These are phyloP conservation scores for Formica exsecta DNA, from an alignment of 1,140 invertebrate species.

Conservation along the genomic window DNA sequence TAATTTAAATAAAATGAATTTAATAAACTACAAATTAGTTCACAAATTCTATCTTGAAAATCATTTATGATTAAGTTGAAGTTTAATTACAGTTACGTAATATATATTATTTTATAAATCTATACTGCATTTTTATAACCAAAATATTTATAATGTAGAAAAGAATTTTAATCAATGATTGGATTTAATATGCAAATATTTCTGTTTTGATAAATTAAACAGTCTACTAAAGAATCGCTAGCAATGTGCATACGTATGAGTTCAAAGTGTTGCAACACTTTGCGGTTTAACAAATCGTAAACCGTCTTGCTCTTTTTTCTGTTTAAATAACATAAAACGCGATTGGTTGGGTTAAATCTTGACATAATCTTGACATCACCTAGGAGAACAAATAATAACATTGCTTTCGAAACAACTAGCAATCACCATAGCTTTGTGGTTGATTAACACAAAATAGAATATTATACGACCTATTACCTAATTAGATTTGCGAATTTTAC, in stretches of 20 bases:
- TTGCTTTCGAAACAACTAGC: constrained; percentile 10
- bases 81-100: too few relatives aligned
- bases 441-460: background rate
- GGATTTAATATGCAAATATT: background rate
- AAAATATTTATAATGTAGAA: background rate
- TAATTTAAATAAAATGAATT: background rate
- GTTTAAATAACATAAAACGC: constrained; percentile 33
- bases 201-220: background rate
- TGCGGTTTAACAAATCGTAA: constrained; percentile 9
- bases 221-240: background rate
- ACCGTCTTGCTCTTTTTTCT: constrained; percentile 11
- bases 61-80: too few relatives aligned
- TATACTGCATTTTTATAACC: background rate
- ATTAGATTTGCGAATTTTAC: background rate
- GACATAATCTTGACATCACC: background rate
- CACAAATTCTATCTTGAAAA: background rate
- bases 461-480: background rate
- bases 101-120: background rate
- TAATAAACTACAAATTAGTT: background rate
- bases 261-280: background rate
- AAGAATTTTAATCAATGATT: background rate
- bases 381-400: constrained; percentile 18
- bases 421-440: background rate
- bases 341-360: background rate
- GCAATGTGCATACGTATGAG: background rate